phyloP scores from a whole-genome alignment of 2,888 invertebrate species.

The Trilocha varians region DNA sequence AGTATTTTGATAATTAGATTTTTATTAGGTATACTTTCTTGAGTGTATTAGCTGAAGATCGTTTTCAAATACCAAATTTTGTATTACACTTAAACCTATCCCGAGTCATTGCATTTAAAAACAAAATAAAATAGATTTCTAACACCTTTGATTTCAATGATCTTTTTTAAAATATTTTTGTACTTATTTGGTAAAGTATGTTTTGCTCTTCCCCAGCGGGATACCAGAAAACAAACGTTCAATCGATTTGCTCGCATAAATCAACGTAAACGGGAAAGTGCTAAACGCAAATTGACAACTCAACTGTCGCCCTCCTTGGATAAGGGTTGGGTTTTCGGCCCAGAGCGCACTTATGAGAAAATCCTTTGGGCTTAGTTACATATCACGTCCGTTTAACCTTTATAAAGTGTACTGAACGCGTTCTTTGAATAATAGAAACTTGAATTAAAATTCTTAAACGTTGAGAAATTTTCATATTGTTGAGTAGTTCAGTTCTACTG shows the following conservation, averaged over 20 bases:
- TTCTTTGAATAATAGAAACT: neutral
- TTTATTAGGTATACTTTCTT: no score
- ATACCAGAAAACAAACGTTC: conserved; percentile 26
- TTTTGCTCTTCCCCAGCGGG: conserved; percentile 20
- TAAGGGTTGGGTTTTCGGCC: conserved; percentile 24
- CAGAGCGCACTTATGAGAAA: conserved; percentile 22
- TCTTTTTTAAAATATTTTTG: neutral
- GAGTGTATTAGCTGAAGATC: no score
- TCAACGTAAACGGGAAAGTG: conserved; percentile 34
- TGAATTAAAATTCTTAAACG: neutral
- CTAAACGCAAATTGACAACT: conserved; percentile 47
- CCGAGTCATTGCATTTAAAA: no score
- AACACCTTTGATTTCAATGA: no score
- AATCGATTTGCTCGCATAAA: conserved; percentile 39
- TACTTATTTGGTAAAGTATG: neutral
- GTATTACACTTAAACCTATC: no score
- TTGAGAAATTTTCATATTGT: neutral
- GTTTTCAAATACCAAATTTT: no score
- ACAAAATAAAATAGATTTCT: no score
- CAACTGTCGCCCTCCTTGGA: conserved; percentile 33
- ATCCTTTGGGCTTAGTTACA: conserved; percentile 21
- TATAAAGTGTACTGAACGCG: conserved; percentile 2
- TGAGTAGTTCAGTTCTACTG: no score
- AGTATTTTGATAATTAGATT: no score
- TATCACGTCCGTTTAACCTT: conserved; percentile 18